Conservation (phyloP, 2,888 invertebrate genomes). For the Liodrosophila aerea region DNA sequence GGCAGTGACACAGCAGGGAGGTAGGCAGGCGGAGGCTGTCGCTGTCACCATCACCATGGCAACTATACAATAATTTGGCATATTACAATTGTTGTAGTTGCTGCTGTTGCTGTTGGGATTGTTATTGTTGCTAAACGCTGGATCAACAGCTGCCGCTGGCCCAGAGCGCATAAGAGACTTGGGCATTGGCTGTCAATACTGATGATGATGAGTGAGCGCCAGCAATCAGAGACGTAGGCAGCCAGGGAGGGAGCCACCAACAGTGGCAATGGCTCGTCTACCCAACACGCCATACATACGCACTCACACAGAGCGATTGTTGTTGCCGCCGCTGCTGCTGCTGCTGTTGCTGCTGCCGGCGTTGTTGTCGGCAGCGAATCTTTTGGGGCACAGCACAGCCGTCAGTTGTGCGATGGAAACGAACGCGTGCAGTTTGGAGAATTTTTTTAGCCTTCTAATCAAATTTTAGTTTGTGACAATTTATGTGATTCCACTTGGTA, state of each 20-base stretch:
- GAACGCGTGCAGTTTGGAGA: constrained; percentile 75
- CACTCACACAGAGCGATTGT: constrained; percentile 4
- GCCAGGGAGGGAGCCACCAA: not conserved
- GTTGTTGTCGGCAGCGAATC: constrained; percentile 46
- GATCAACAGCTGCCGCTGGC: constrained; percentile 43
- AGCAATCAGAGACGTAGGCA: not conserved
- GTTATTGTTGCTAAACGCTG: constrained; percentile 36
- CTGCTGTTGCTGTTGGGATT: too few relatives aligned
- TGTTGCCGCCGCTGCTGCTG: constrained; percentile 20
- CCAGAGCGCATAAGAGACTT: constrained; percentile 23
- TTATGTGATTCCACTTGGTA: too few relatives aligned
- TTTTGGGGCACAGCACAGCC: constrained; percentile 49
- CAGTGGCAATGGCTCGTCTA: not conserved
- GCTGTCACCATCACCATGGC: constrained; percentile 26
- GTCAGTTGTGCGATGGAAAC: constrained; percentile 77
- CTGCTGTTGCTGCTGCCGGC: constrained; percentile 31
- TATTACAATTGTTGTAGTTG: constrained; percentile 24
- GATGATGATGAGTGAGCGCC: constrained; percentile 30
- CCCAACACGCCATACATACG: constrained; percentile 5
- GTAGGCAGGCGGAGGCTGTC: not conserved
- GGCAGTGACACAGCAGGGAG: not conserved
- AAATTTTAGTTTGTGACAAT: too few relatives aligned
- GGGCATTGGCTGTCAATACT: constrained; percentile 32
- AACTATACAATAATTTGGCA: constrained; percentile 40
- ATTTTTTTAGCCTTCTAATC: constrained; percentile 9